phyloP scores from a whole-genome alignment of 1,140 invertebrate genomes.

The Heliconius hewitsoni region DNA sequence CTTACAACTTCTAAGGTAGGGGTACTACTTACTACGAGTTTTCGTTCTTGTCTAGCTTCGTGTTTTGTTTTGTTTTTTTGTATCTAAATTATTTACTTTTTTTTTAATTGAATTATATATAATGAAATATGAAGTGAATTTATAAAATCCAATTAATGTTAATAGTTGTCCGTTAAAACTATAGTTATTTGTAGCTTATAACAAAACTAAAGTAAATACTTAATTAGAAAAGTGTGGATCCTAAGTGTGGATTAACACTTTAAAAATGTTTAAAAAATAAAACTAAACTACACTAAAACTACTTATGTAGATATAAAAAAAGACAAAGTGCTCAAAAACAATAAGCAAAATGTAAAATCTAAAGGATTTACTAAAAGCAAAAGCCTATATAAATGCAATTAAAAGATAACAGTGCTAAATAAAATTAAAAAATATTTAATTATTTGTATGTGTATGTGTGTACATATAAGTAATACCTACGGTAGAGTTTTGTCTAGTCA shows the following conservation, averaged over 20 bases:
- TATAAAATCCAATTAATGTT: neutral
- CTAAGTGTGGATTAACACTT: no score
- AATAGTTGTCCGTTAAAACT: no score
- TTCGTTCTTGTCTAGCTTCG: neutral
- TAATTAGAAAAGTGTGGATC: no score
- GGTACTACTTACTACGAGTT: conserved; percentile 4
- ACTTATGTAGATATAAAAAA: neutral
- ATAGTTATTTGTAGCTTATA: no score
- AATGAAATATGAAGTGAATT: neutral
- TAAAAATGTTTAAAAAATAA: no score
- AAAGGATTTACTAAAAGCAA: conserved; percentile 48
- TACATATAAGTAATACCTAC: neutral
- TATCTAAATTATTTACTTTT: neutral
- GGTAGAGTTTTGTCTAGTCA: neutral
- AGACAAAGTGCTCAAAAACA: neutral
- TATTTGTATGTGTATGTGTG: conserved; percentile 32
- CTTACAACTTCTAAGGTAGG: conserved; percentile 46
- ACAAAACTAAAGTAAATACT: neutral
- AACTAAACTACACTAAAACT: neutral
- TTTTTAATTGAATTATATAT: neutral
- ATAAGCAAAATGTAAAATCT: conserved; percentile 11
- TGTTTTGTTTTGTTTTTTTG: neutral
- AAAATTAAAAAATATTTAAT: conserved; percentile 36
- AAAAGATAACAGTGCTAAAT: conserved; percentile 52
- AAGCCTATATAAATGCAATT: conserved; percentile 60